These are phyloP conservation scores for Xenops minutus DNA, from an alignment of 2,797 vertebrate genomes.

Conservation along the genomic window DNA sequence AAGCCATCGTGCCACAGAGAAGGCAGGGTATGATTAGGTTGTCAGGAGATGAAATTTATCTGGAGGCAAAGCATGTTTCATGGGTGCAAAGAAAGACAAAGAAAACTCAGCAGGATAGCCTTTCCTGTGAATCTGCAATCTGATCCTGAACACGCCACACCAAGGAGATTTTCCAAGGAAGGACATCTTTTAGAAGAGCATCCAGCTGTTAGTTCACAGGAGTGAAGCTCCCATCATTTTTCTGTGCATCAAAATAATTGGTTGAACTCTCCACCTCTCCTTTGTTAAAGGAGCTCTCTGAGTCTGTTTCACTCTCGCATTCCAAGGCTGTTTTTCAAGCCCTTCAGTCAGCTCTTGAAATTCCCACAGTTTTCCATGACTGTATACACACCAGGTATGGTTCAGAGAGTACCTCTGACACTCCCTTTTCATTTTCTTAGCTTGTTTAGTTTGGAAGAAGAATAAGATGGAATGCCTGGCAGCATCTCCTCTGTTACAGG, in stretches of 20 bases:
- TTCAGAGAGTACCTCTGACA: background rate
- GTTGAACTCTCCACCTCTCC: background rate
- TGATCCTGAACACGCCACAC: background rate
- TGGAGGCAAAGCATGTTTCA: background rate
- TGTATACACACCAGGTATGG: background rate
- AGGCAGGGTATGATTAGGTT: background rate
- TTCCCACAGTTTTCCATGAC: background rate
- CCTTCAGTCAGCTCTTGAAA: background rate
- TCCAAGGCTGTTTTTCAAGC: background rate
- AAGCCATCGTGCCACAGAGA: background rate
- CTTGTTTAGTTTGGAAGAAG: background rate
- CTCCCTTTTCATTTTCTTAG: background rate
- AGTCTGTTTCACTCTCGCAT: background rate
- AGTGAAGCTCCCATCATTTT: background rate
- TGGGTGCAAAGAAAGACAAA: background rate
- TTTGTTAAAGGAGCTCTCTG: background rate
- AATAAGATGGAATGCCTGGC: background rate
- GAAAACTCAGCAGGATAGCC: background rate
- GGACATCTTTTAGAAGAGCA: background rate
- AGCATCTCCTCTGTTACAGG: background rate
- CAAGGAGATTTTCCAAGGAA: background rate
- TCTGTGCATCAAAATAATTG: background rate
- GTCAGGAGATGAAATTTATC: background rate
- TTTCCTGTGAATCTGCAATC: background rate
- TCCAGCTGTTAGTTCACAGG: background rate